Conservation (phyloP, 2,113 vertebrate genomes). For the Psettodes erumei region DNA sequence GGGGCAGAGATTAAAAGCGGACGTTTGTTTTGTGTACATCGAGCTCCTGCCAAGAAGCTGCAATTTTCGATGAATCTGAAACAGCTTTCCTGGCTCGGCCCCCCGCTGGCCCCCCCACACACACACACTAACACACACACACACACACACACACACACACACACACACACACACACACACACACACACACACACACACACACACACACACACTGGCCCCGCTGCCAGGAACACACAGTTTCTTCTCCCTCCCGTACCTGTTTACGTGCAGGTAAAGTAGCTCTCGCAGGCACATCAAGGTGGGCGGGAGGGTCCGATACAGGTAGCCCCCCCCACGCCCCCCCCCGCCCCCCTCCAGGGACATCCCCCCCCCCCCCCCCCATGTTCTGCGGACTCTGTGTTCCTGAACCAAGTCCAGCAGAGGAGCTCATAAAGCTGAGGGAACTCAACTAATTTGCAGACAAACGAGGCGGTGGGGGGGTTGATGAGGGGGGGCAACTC, state of each 20-base stretch:
- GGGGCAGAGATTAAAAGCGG: conserved; percentile 74
- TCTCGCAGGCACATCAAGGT: conserved; percentile 44
- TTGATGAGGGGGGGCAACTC: conserved; percentile 46
- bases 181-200: too few species aligned
- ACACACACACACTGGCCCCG: too few species aligned
- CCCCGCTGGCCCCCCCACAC: conserved; percentile 22
- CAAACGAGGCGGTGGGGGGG: too few species aligned
- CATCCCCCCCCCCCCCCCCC: too few species aligned
- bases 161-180: too few species aligned
- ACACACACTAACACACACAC: too few species aligned
- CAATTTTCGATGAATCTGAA: conserved; percentile 81
- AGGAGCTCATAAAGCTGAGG: conserved; percentile 67
- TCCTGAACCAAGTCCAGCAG: conserved; percentile 34
- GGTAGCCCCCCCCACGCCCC: too few species aligned
- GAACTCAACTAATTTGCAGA: conserved; percentile 66
- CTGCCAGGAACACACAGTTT: conserved; percentile 76
- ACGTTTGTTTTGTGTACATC: conserved; percentile 76
- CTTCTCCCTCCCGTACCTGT: conserved; percentile 67
- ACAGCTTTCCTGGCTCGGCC: conserved; percentile 78
- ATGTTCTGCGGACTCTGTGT: conserved; percentile 30
- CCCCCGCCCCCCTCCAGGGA: too few species aligned
- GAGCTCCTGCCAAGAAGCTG: conserved; percentile 70
- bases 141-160: too few species aligned
- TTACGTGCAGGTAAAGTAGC: conserved; percentile 78
- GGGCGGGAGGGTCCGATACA: conserved; percentile 20